Percentiles rank a stretch among this genome's conserved stretches.
phyloP scores from a whole-genome alignment of 92 coral and sea anemone species.

The Pocillopora meandrina region DNA sequence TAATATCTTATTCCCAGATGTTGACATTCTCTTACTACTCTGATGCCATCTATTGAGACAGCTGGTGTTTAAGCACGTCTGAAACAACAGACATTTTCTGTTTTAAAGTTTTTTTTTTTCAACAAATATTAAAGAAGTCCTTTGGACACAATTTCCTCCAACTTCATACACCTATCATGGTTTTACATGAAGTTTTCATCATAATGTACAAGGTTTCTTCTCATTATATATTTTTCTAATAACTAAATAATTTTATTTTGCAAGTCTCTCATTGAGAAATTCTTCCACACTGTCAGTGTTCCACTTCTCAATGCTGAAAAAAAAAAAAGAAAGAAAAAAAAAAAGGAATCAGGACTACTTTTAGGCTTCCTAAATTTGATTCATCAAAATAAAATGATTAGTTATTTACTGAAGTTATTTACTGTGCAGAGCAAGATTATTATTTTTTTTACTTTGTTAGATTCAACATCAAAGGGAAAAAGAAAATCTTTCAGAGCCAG shows the following conservation, averaged over 20 bases:
- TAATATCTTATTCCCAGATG: too few species aligned
- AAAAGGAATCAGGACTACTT: not conserved
- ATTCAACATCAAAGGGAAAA: too few species aligned
- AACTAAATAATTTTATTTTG: not conserved
- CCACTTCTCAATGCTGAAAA: constrained; percentile 98
- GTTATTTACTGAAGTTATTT: too few species aligned
- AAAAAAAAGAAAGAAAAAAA: not conserved
- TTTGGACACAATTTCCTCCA: constrained; percentile 22
- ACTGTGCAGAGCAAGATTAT: too few species aligned
- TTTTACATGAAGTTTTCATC: constrained; percentile 73
- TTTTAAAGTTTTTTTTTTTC: not conserved
- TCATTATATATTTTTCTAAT: not conserved
- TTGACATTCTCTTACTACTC: too few species aligned
- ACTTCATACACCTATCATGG: constrained; percentile 67
- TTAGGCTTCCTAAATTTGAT: not conserved
- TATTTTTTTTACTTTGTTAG: too few species aligned
- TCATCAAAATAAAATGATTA: not conserved
- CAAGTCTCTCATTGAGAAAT: constrained; percentile 86
- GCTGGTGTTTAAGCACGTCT: too few species aligned
- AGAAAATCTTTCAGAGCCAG: too few species aligned
- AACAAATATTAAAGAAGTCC: not conserved
- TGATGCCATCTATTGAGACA: too few species aligned
- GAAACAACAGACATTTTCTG: too few species aligned
- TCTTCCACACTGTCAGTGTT: constrained; percentile 99
- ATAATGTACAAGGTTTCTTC: constrained; percentile 16